Conservation (phyloP, 2,888 invertebrate genomes). For the Brenthis daphne region DNA sequence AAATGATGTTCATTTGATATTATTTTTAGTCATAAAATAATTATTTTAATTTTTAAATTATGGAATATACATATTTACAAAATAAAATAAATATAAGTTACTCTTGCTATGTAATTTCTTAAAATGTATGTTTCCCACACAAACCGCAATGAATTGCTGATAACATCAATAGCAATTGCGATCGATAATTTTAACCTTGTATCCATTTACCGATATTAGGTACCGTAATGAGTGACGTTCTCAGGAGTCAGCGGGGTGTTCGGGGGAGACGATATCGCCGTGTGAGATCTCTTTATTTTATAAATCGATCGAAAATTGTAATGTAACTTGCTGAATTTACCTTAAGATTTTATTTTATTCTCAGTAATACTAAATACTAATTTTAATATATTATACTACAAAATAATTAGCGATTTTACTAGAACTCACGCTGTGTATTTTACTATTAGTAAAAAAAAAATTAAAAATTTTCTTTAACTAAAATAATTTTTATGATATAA, state of each 20-base stretch:
- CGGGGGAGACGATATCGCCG: slow-evolving; percentile 69
- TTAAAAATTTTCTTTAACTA: too few relatives aligned
- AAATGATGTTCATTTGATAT: too few relatives aligned
- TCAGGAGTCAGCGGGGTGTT: slow-evolving; percentile 67
- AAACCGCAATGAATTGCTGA: slow-evolving; percentile 60
- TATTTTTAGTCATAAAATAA: too few relatives aligned
- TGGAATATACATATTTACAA: not conserved
- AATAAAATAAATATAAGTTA: not conserved
- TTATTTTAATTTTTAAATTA: too few relatives aligned
- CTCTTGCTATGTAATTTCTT: not conserved
- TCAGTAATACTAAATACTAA: too few relatives aligned
- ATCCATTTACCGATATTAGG: slow-evolving; percentile 51
- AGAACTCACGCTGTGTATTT: too few relatives aligned
- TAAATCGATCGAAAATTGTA: slow-evolving; percentile 52
- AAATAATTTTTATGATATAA: too few relatives aligned
- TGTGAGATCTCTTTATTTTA: slow-evolving; percentile 75
- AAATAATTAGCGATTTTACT: too few relatives aligned
- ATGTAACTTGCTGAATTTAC: slow-evolving; percentile 9
- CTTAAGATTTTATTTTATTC: slow-evolving; percentile 4
- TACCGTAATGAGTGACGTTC: slow-evolving; percentile 70
- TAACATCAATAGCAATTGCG: slow-evolving; percentile 66
- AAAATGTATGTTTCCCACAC: slow-evolving; percentile 59
- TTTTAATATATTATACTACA: too few relatives aligned
- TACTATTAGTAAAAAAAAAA: too few relatives aligned
- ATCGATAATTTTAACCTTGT: slow-evolving; percentile 61